Base-by-base conservation (phyloP, 2,888 invertebrate genomes). In the Myopa testacea region DNA sequence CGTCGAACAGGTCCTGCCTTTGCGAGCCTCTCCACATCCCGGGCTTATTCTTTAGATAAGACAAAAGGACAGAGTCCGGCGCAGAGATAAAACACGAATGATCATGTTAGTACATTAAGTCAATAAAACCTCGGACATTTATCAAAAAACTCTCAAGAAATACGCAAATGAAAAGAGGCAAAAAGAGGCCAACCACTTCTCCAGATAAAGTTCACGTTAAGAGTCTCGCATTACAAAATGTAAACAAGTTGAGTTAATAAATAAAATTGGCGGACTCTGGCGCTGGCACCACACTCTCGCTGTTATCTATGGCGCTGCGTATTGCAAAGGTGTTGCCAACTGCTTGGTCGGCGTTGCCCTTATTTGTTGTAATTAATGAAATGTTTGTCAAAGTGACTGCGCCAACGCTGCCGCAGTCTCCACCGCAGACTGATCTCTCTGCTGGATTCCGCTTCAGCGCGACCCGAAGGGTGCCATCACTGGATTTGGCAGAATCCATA, bases 201-300 rank as follows among this genome's bases (percentile, higher is more conserved):
- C 69, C 80, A 81, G 87, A 87, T 88, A 88, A 87, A 87, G 86
- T 86, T 86, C 87, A 87, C 88, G 87, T 88, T 87, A 86, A 87
- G 84, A 86, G 84, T 87, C 87, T 87, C 87, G 86, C 88, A 86
- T 87, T 87, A 88, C 87, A 88, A 87, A 87, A 87, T 87, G 87
- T 87, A 85, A 87, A 87, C 87, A 86, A 85, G 87, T 87, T 85
- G 84, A 86, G 85, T 85, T 87, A 87, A 87, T 87, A 87, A 87
- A 87, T 88, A 88, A 69, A 68, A 69, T 60, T 68, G 68, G 69
- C 75, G n/a, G 65, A 50, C 60, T 37, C 19, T 65, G 67, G 68
- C 50, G 14, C 55, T 37, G 55, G 55, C 67, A n/a, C 52, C 50
- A 50, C 65, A 65, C 74, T 74, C 45, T 45, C 10, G 63, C 26